Evolutionary conservation across 1,140 invertebrate species (phyloP), one percentile per base, ranked within the genome.

Genomic region (Monochamus saltuarius): DNA sequence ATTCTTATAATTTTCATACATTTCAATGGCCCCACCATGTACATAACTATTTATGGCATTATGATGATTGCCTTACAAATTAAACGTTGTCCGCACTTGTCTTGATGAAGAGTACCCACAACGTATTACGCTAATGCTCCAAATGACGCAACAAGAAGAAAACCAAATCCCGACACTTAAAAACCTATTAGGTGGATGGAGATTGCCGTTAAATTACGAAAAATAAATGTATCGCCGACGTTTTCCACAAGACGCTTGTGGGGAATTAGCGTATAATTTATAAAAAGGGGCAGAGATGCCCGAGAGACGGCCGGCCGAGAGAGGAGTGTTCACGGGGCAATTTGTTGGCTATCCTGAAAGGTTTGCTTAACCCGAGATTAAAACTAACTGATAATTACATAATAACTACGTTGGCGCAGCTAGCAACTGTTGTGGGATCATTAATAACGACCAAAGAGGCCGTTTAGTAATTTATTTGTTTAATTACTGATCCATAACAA

Each of bases 361-460:
- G 73, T 74, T 74, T 74, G 71, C 73, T 74, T 74, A 74, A 74
- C 69, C 68, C 66, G 62, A 76, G 73, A 75, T 76, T 75, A 76
- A 76, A 76, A 74, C 73, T 73, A 76, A 76, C 75, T 76, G 75
- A 76, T 76, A 76, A 76, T 76, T 76, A 76, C 73, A 75, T 76
- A 76, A 76, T 76, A 73, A 76, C 73, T 72, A 74, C 69, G 70
- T 75, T 75, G 68, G 70, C 56, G 57, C 54, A 66, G 62, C 66
- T 51, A 55, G 74, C 73, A 74, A 74, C 74, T 70, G 73, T 73
- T 73, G 66, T 68, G 49, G 69, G 66, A 70, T 71, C 75, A 76
- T 76, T 76, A 75, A 76, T 76, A 76, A 75, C 69, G 64, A 61
- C 45, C 58, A 63, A 66, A 65, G 62, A 64, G 64, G 66, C 69